These are phyloP conservation scores for Stegana nigrithorax DNA, from an alignment of 2,888 invertebrate genomes.

Conservation along the genomic window DNA sequence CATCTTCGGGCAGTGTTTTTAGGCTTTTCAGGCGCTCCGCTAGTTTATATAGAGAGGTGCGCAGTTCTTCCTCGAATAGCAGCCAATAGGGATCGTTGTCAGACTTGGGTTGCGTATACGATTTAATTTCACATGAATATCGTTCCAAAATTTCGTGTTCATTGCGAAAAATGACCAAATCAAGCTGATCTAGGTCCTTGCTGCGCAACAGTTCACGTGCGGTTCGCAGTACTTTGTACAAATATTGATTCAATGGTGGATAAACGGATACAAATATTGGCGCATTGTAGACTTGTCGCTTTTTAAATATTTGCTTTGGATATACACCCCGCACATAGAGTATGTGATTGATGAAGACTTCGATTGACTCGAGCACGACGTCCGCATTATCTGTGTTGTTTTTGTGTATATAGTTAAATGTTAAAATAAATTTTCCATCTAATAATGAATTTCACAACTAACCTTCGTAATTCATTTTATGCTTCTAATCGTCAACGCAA, in stretches of 20 bases:
- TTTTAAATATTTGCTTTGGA: constrained; percentile 63
- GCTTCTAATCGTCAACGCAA: too few species aligned
- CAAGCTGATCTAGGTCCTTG: constrained; percentile 47
- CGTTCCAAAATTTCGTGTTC: constrained; percentile 40
- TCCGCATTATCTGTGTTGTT: constrained; percentile 38
- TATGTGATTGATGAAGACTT: constrained; percentile 63
- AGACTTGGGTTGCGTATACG: not conserved
- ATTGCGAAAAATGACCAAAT: constrained; percentile 54
- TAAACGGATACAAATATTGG: constrained; percentile 61
- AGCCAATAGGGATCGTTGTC: constrained; percentile 56
- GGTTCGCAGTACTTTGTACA: constrained; percentile 52
- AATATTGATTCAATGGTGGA: constrained; percentile 61
- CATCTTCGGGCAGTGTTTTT: constrained; percentile 46
- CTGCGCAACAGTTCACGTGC: constrained; percentile 47
- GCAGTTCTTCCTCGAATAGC: constrained; percentile 61
- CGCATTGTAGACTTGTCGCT: constrained; percentile 61
- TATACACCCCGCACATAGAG: constrained; percentile 63
- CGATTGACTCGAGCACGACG: constrained; percentile 62
- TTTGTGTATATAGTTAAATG: too few species aligned
- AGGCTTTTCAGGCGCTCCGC: constrained; percentile 57
- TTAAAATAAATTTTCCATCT: not conserved
- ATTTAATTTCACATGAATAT: constrained; percentile 42
- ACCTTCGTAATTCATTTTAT: constrained; percentile 16
- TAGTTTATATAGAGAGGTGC: constrained; percentile 53
- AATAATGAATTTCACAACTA: constrained; percentile 5